phyloP scores from a whole-genome alignment of 2,888 invertebrate species.

The Ptychoptera contaminata region DNA sequence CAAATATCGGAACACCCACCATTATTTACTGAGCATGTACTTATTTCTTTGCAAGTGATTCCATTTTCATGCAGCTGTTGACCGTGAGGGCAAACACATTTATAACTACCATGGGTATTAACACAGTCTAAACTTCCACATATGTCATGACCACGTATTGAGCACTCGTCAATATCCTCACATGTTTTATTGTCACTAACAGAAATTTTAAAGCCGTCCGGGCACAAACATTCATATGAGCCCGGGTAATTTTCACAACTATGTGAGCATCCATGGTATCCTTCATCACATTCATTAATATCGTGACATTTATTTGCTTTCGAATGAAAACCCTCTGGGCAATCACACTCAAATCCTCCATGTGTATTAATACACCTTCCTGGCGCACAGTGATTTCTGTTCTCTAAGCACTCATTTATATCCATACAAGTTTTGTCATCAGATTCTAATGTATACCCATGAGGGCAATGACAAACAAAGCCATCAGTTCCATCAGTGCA shows the following conservation, averaged over 20 bases:
- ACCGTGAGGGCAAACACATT: conserved; percentile 37
- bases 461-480: conserved; percentile 32
- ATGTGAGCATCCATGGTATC: conserved; percentile 36
- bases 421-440: conserved; percentile 35
- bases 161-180: conserved; percentile 35
- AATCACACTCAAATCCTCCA: conserved; percentile 36
- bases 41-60: conserved; percentile 22
- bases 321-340: conserved; percentile 27
- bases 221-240: conserved; percentile 35
- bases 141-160: conserved; percentile 16
- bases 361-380: conserved; percentile 24
- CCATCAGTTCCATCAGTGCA: conserved; percentile 27
- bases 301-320: conserved; percentile 26
- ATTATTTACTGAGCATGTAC: conserved; percentile 35
- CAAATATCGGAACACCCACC: conserved; percentile 41
- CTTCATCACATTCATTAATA: conserved; percentile 33
- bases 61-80: conserved; percentile 20
- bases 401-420: conserved; percentile 17
- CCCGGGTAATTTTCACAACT: conserved; percentile 36
- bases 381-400: conserved; percentile 20
- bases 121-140: conserved; percentile 24
- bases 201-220: conserved; percentile 22
- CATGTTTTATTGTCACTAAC: conserved; percentile 19
- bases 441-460: conserved; percentile 19
- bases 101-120: conserved; percentile 33